Conservation (phyloP, 1,140 invertebrate species). For the Branchinecta lindahli region DNA sequence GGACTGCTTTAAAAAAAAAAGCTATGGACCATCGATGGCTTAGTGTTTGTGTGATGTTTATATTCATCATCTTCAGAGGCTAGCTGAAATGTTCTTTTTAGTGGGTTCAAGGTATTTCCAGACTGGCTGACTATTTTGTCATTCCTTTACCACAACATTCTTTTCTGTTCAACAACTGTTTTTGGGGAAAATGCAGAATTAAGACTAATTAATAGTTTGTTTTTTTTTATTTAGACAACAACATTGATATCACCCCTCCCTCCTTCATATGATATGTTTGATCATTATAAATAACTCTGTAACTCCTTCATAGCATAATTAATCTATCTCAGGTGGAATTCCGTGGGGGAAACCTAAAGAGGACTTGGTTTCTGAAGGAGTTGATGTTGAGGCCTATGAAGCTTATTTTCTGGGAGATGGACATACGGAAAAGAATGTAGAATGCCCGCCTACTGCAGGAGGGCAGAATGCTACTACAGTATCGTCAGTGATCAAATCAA, state of each 20-base stretch:
- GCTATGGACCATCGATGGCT: conserved; percentile 3
- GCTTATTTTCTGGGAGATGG: neutral
- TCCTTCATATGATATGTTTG: too few species aligned
- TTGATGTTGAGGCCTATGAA: conserved; percentile 3
- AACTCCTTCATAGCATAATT: conserved; percentile 5
- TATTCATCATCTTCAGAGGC: conserved; percentile 1
- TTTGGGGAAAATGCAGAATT: neutral
- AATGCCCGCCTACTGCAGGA: conserved; percentile 7
- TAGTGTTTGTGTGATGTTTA: conserved; percentile 3
- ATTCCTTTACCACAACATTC: too few species aligned
- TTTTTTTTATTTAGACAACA: too few species aligned
- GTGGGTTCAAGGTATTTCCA: conserved; percentile 4
- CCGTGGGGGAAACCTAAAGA: conserved; percentile 8
- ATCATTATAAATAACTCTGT: conserved; percentile 2
- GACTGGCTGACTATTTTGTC: too few species aligned
- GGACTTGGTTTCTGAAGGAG: neutral
- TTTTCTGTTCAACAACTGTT: conserved; percentile 6
- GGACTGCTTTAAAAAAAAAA: conserved; percentile 5
- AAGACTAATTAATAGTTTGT: too few species aligned
- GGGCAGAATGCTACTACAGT: conserved; percentile 1
- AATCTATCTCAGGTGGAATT: conserved; percentile 5
- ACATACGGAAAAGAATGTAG: conserved; percentile 5
- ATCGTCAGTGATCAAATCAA: conserved; percentile 8
- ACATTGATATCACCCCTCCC: too few species aligned
- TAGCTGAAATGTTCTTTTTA: conserved; percentile 6